Evolutionary conservation across 2,113 vertebrate species (phyloP).

Genomic region (Gymnocephalus cernua): DNA sequence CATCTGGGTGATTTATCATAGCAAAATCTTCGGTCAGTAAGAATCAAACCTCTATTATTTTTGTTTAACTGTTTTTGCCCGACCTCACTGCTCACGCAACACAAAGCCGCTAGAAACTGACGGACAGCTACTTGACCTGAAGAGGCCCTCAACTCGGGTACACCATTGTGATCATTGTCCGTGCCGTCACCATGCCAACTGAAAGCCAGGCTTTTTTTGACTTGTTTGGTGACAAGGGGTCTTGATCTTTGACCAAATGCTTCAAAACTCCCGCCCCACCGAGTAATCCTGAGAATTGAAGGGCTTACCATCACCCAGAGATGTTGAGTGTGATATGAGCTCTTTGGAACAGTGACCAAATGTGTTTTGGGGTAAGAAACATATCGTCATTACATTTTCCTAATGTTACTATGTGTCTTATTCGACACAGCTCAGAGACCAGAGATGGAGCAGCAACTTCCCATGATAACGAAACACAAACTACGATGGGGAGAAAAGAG

Average conservation of each 20-base stretch:
- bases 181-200: slow-evolving; percentile 54
- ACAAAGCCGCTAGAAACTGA: slow-evolving; percentile 40
- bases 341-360: neutral
- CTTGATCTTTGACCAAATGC: slow-evolving; percentile 46
- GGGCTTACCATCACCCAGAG: neutral
- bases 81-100: neutral
- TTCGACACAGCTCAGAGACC: neutral
- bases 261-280: slow-evolving; percentile 17
- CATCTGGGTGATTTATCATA: neutral
- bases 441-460: neutral
- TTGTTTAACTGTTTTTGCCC: neutral
- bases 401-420: neutral
- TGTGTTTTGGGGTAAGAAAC: neutral
- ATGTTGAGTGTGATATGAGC: neutral
- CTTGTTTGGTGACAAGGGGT: slow-evolving; percentile 31
- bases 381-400: neutral
- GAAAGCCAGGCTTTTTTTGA: slow-evolving; percentile 21
- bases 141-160: slow-evolving; percentile 9
- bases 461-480: neutral
- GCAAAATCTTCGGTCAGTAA: neutral
- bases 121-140: slow-evolving; percentile 49
- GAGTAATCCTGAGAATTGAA: slow-evolving; percentile 36
- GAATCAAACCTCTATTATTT: neutral
- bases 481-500: neutral
- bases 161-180: slow-evolving; percentile 43